Percentiles rank a stretch among this genome's conserved stretches.
Conservation (phyloP, 1,140 invertebrate genomes). For the Glossosoma conforme region DNA sequence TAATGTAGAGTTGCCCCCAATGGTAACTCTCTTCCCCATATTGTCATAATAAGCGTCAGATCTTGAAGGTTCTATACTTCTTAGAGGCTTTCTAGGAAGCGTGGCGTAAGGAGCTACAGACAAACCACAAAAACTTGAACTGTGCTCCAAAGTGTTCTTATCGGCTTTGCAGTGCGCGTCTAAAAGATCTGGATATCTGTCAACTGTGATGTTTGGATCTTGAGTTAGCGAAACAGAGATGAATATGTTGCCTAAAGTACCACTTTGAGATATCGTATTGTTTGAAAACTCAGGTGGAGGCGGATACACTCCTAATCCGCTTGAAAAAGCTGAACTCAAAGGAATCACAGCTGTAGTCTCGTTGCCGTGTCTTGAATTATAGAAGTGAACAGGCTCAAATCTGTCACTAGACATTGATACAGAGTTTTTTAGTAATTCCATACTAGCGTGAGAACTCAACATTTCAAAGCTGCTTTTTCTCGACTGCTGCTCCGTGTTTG, state of each 20-base stretch:
- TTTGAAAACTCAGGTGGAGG: constrained; percentile 48
- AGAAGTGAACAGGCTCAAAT: constrained; percentile 14
- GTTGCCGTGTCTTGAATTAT: constrained; percentile 6
- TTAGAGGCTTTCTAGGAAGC: constrained; percentile 21
- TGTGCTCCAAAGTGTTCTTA: constrained; percentile 32
- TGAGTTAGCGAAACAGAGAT: constrained; percentile 42
- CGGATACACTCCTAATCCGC: constrained; percentile 38
- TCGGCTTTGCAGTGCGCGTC: constrained; percentile 36
- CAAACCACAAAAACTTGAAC: constrained; percentile 16
- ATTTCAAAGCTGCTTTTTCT: constrained; percentile 24
- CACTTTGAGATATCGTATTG: constrained; percentile 35
- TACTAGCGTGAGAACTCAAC: constrained; percentile 12
- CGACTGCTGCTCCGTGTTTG: constrained; percentile 20
- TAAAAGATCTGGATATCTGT: constrained; percentile 44
- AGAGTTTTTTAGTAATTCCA: constrained; percentile 38
- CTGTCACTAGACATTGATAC: constrained; percentile 19
- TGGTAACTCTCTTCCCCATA: constrained; percentile 35
- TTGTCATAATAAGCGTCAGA: constrained; percentile 25
- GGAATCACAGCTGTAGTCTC: constrained; percentile 17
- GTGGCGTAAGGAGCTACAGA: constrained; percentile 25
- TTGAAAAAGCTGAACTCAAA: constrained; percentile 4
- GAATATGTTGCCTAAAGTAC: constrained; percentile 43
- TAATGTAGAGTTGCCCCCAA: constrained; percentile 43
- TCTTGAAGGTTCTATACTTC: neutral
- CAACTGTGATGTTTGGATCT: constrained; percentile 36